A percentile compares a stretch with the other conserved stretches of the same genome.
Evolutionary conservation across 1,140 invertebrate genomes (phyloP).

Genomic region (Neodiprion virginianus): DNA sequence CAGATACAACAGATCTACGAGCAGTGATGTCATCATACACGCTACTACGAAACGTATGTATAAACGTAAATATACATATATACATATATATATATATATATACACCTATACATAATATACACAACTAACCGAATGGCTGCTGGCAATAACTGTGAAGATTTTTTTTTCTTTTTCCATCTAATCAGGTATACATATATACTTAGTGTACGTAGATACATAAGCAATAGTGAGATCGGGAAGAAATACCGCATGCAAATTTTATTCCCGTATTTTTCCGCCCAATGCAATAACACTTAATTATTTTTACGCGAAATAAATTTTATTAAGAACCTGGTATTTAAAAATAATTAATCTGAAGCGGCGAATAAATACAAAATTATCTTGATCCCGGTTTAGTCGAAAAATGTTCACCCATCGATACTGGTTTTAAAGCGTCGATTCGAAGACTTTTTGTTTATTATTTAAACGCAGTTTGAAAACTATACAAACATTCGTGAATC

Average conservation of each 20-base stretch:
- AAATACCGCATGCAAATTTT: too few species aligned
- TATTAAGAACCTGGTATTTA: too few species aligned
- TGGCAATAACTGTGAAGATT: constrained; percentile 2
- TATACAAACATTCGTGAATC: background rate
- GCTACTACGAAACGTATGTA: background rate
- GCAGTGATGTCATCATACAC: background rate
- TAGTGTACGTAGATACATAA: background rate
- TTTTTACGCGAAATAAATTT: too few species aligned
- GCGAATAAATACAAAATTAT: too few species aligned
- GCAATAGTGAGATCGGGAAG: too few species aligned
- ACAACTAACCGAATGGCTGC: background rate
- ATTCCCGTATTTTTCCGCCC: too few species aligned
- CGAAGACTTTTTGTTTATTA: too few species aligned
- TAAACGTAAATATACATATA: background rate
- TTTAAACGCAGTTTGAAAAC: background rate
- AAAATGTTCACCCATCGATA: too few species aligned
- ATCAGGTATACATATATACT: background rate
- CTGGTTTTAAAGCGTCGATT: too few species aligned
- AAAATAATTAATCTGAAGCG: too few species aligned
- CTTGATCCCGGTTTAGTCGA: too few species aligned
- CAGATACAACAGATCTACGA: background rate
- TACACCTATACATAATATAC: background rate
- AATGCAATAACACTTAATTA: too few species aligned
- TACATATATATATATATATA: background rate
- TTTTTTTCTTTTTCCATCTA: background rate